phyloP scores from a whole-genome alignment of 2,888 invertebrate genomes.

The Cataglyphis cursor region DNA sequence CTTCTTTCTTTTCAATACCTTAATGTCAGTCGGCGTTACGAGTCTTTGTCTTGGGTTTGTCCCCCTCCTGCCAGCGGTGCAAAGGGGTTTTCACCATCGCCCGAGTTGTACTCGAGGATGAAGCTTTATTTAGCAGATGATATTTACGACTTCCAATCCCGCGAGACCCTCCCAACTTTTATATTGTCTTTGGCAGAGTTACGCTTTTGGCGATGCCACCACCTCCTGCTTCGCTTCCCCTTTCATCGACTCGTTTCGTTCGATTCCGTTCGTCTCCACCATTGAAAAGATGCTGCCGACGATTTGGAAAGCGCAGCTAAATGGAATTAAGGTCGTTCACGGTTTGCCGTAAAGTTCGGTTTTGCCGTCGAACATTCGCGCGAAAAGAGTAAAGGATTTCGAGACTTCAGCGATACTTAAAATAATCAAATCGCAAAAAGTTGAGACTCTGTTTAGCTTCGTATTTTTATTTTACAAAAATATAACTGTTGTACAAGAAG shows the following conservation, averaged over 20 bases:
- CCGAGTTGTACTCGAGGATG: slow-evolving; percentile 80
- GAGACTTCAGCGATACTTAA: not conserved
- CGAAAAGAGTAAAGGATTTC: slow-evolving; percentile 17
- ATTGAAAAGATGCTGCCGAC: slow-evolving; percentile 49
- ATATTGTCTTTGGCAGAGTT: slow-evolving; percentile 83
- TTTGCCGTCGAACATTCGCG: slow-evolving; percentile 17
- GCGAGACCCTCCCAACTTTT: slow-evolving; percentile 80
- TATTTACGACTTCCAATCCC: slow-evolving; percentile 86
- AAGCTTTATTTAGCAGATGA: slow-evolving; percentile 86
- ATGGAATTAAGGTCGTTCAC: slow-evolving; percentile 55
- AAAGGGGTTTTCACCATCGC: slow-evolving; percentile 81
- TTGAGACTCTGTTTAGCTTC: not conserved
- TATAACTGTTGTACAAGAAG: not conserved
- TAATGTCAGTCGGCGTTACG: slow-evolving; percentile 81
- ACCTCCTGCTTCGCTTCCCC: slow-evolving; percentile 33
- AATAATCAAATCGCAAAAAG: not conserved
- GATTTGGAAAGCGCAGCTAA: slow-evolving; percentile 54
- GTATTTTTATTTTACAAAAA: not conserved
- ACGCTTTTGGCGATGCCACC: slow-evolving; percentile 71
- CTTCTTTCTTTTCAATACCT: slow-evolving; percentile 78
- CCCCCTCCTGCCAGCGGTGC: slow-evolving; percentile 61
- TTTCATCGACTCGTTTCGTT: slow-evolving; percentile 66
- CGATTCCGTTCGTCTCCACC: slow-evolving; percentile 55
- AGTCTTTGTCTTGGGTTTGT: slow-evolving; percentile 81
- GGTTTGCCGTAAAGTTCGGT: slow-evolving; percentile 44